phyloP scores from a whole-genome alignment of 2,113 vertebrate genomes.

The Mohoua ochrocephala region DNA sequence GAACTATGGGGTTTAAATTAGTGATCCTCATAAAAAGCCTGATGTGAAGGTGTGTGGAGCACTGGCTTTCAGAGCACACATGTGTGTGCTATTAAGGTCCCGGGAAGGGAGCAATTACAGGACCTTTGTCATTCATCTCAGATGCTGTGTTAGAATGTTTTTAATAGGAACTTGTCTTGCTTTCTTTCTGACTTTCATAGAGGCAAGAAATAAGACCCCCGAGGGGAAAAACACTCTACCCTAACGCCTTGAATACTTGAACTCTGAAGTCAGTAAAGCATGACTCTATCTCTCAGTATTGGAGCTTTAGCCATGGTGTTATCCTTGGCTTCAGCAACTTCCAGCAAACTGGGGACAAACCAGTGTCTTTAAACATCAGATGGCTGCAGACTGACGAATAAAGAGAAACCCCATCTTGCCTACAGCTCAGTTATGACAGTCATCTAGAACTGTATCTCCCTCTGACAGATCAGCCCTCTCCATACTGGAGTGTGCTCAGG shows the following conservation, averaged over 20 bases:
- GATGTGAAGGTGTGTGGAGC: not conserved
- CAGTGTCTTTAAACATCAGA: not conserved
- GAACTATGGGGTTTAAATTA: not conserved
- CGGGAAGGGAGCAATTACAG: not conserved
- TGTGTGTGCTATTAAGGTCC: constrained; percentile 5
- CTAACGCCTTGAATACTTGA: constrained; percentile 30
- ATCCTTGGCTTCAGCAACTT: constrained; percentile 22
- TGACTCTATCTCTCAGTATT: constrained; percentile 3
- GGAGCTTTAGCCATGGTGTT: constrained; percentile 24
- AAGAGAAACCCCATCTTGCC: not conserved
- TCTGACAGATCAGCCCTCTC: not conserved
- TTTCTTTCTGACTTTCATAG: constrained; percentile 23
- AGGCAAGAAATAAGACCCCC: constrained; percentile 24
- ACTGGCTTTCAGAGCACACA: not conserved
- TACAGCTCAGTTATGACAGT: not conserved
- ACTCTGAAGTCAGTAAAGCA: constrained; percentile 38
- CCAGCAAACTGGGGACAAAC: constrained; percentile 3
- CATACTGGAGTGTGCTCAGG: not conserved
- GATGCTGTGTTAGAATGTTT: constrained; percentile 10
- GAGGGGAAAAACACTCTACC: not conserved
- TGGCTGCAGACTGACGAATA: not conserved
- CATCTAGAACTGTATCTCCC: not conserved
- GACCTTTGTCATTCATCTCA: constrained; percentile 27
- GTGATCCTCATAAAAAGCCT: not conserved
- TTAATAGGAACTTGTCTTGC: constrained; percentile 24